These are phyloP conservation scores for Dinoponera quadriceps DNA, from an alignment of 1,140 invertebrate species.

Conservation along the genomic window DNA sequence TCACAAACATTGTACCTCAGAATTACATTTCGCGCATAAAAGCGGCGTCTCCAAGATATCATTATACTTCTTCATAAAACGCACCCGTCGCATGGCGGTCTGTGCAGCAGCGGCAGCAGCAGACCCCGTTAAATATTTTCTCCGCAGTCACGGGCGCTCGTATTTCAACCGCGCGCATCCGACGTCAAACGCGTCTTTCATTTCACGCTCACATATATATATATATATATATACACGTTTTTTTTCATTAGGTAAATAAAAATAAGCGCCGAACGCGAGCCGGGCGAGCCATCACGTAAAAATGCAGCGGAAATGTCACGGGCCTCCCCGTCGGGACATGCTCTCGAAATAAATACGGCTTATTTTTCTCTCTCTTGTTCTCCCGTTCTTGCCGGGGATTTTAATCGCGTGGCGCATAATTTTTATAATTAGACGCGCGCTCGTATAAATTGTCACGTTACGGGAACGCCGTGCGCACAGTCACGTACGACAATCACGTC, in stretches of 20 bases:
- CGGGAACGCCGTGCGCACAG: not conserved
- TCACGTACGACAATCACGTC: not conserved
- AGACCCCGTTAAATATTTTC: not conserved
- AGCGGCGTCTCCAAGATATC: not conserved
- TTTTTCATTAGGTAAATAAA: conserved; percentile 1
- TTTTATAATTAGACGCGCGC: conserved; percentile 8
- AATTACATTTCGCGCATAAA: not conserved
- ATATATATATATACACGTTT: not conserved
- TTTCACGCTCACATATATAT: too few species aligned
- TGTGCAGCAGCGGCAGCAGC: too few species aligned
- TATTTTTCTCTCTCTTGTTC: not conserved
- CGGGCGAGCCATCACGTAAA: not conserved
- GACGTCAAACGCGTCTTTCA: not conserved
- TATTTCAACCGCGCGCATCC: not conserved
- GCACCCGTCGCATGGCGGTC: not conserved
- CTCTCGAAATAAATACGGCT: not conserved
- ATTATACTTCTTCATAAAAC: conserved; percentile 2
- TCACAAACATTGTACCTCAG: not conserved
- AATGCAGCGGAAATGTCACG: not conserved
- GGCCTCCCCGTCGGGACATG: not conserved
- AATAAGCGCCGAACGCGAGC: not conserved
- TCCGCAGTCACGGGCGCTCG: not conserved
- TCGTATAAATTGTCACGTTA: conserved; percentile 1
- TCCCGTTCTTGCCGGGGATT: not conserved
- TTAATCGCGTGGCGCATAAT: conserved; percentile 12